A percentile compares a stretch with the other conserved stretches of the same genome.
Conservation (phyloP, 2,797 vertebrate genomes). For the Gallinago nigripennis region DNA sequence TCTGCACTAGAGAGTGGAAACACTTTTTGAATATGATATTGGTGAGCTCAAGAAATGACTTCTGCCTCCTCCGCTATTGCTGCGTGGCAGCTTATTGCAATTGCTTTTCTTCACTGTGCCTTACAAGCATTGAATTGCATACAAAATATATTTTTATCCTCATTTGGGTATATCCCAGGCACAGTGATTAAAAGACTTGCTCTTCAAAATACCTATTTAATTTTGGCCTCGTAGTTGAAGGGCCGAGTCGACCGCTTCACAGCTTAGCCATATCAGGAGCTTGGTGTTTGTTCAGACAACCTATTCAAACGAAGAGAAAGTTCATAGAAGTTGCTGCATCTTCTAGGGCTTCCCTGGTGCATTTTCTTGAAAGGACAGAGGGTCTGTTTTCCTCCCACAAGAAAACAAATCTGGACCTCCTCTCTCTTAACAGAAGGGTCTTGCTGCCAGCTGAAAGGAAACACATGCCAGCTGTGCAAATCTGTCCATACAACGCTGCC, state of each 20-base stretch:
- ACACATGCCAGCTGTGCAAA: conserved; percentile 50
- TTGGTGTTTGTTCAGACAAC: not conserved
- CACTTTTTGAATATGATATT: not conserved
- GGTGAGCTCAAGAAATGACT: not conserved
- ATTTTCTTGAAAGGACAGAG: conserved; percentile 12
- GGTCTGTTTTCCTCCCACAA: not conserved
- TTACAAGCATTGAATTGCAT: not conserved
- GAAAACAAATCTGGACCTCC: conserved; percentile 1
- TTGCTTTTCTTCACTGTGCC: not conserved
- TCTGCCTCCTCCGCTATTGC: not conserved
- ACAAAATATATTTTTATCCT: not conserved
- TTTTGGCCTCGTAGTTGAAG: not conserved
- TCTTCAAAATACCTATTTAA: not conserved
- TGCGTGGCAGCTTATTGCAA: not conserved
- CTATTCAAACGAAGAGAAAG: not conserved
- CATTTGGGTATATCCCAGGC: not conserved
- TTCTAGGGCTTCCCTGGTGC: not conserved
- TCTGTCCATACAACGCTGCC: conserved; percentile 26
- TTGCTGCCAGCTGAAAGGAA: conserved; percentile 37
- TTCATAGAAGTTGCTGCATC: not conserved
- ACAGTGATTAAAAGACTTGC: not conserved
- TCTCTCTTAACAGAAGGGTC: not conserved
- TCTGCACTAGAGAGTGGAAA: not conserved
- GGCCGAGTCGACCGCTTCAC: not conserved
- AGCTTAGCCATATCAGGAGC: not conserved